A percentile compares a stretch with the other conserved stretches of the same genome.
Evolutionary conservation across 2,797 vertebrate species (phyloP).

Genomic region (Channallabes apus): DNA sequence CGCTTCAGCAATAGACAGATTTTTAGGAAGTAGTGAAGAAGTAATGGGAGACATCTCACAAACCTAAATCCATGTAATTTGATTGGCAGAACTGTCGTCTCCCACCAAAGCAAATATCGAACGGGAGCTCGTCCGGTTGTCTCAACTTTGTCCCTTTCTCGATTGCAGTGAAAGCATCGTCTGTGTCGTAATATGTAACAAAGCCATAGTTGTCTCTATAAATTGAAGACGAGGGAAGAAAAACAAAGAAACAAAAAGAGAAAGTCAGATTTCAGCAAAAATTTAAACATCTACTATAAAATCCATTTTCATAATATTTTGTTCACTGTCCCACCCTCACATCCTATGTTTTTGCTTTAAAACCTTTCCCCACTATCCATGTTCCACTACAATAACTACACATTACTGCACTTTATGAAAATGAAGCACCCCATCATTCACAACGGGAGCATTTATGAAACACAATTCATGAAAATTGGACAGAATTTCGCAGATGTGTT

Average conservation of each 20-base stretch:
- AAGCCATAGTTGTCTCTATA: conserved; percentile 90
- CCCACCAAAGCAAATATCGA: conserved; percentile 95
- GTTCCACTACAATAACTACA: background rate
- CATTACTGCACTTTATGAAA: background rate
- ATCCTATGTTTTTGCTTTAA: background rate
- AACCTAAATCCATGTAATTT: conserved; percentile 90
- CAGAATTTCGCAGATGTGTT: background rate
- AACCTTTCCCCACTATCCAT: background rate
- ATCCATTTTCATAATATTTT: background rate
- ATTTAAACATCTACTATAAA: background rate
- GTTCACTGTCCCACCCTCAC: background rate
- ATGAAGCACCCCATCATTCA: background rate
- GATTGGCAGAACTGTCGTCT: conserved; percentile 92
- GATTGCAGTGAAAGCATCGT: conserved; percentile 89
- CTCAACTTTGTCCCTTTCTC: conserved; percentile 88
- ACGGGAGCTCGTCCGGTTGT: conserved; percentile 86
- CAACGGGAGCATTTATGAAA: background rate
- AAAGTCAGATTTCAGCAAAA: background rate
- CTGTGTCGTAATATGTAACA: conserved; percentile 89
- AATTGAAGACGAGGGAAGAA: background rate
- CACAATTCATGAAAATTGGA: background rate
- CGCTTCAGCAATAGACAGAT: background rate
- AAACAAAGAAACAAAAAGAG: background rate
- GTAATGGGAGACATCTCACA: conserved; percentile 47
- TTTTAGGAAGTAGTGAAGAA: background rate